Base-by-base conservation (phyloP, 2,888 invertebrate genomes). In the Ischnus inquisitorius region DNA sequence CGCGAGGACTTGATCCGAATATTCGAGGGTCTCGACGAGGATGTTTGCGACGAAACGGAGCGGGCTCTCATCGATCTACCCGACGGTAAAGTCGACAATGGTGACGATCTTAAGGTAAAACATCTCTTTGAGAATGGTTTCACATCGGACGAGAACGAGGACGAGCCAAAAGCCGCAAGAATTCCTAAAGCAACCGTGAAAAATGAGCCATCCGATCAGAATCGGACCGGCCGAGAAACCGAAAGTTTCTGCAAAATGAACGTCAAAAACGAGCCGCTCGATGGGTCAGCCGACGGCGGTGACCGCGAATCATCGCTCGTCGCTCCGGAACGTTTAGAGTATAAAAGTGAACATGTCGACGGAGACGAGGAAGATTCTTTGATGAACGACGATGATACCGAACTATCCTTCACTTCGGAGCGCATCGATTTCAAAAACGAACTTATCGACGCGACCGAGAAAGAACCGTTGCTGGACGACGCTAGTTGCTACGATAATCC, bases 61-160 rank as follows among this genome's bases (percentile, higher is more conserved):
- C n/a, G 39, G 2, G 1, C 0, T 2, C 43, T 19, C 3, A 72
- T 72, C 2, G 72, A 72, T 72, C 72, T 72, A 3, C 72, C 72
- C 16, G 22, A 43, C 16, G 74, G 46, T 16, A 46, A 19, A 1
- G 12, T 28, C 1, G 16, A 34, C 5, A 28, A 41, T 62, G 46
- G 46, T 1, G 74, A 74, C 16, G 60, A 62, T 34, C 25, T 60
- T 2, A 57, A 62, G 16, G 62, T 74, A 12, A 64, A 19, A 14
- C 64, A 75, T 62, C 34, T 62, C 6, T 75, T 75, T 64, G 75
- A 75, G 10, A 48, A 75, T 3, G 34, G 16, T 22, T 0, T 48
- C 10, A 12, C 1, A 5, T 0, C n/a, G 6, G 43, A 34, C 5
- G 3, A 19, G 4, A 46, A 46, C 4, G 64, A 10, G 5, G 22